Base-by-base conservation (phyloP, 2,797 vertebrate genomes). In the Cirrhinus molitorella region DNA sequence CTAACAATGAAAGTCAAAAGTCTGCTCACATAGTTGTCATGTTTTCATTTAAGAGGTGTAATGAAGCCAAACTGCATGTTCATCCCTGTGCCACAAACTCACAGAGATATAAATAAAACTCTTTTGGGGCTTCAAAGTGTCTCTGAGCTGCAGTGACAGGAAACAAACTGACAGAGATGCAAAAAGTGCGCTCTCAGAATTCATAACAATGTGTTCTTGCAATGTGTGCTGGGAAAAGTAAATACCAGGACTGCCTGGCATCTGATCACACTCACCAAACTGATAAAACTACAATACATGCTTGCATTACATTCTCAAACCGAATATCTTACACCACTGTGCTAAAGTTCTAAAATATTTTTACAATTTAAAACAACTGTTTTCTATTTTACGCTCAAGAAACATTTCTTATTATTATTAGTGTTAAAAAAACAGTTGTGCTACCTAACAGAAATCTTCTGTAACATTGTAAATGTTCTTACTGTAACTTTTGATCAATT, bases 71-170 rank as follows among this genome's bases (percentile, higher is more conserved):
- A 45, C 13, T 68, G 37, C 37, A 43, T 47, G 67, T 47, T 70
- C 11, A 17, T 40, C 37, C 61, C 1, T 0, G 28, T 19, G 47
- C 13, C 31, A 81, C 40, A 34, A 19, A 55, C 71, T 57, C 66
- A 72, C 17, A 51, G 37, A 71, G 55, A 23, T 53, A 81, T 34
- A 77, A 78, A 75, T 74, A 70, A 53, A 71, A 45, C 16, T 31
- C 49, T 72, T 78, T 53, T 11, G 31, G 23, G 88, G 82, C 12
- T 79, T 85, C 84, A 91, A 88, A 87, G 86, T 37, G 45, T 28
- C 80, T 37, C 70, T 89, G 76, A 88, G 88, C 76, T 71, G 70
- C 83, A 49, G 76, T 91, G 90, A 91, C 91, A 91, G 92, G 91
- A 89, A 88, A 86, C 59, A 72, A n/a, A 28, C 47, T 34, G 59